Evolutionary conservation across 2,797 vertebrate genomes (phyloP).

Genomic region (Staurois parvus): DNA sequence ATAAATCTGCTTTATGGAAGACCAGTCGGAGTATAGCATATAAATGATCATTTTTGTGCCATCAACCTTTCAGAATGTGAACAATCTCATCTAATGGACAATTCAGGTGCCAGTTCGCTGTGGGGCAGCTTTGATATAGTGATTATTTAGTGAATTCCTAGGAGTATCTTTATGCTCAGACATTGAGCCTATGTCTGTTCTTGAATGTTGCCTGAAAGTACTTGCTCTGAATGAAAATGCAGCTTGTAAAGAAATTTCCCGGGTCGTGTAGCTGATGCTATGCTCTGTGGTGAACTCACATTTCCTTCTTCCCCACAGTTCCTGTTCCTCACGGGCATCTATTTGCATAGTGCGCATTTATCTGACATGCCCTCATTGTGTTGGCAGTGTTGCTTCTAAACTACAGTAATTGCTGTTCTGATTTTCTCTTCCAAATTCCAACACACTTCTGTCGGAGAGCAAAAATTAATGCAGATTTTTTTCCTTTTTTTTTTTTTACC

Average conservation of each 20-base stretch:
- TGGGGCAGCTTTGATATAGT: no score
- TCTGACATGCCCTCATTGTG: slow-evolving; percentile 47
- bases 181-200: no score
- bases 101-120: no score
- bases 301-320: slow-evolving; percentile 6
- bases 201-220: no score
- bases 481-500: neutral
- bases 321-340: slow-evolving; percentile 33
- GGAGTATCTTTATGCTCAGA: no score
- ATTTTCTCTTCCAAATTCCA: slow-evolving; percentile 19
- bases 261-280: neutral
- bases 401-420: slow-evolving; percentile 28
- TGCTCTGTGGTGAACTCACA: slow-evolving; percentile 5
- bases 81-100: no score
- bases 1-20: no score
- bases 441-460: neutral
- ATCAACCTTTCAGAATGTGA: no score
- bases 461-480: slow-evolving; percentile 8
- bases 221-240: no score
- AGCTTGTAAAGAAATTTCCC: slow-evolving; percentile 8
- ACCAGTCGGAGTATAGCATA: no score
- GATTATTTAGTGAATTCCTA: no score
- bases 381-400: slow-evolving; percentile 34
- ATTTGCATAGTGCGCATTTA: slow-evolving; percentile 35
- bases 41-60: no score